Evolutionary conservation across 1,140 invertebrate genomes (phyloP).

Genomic region (Littorina saxatilis): DNA sequence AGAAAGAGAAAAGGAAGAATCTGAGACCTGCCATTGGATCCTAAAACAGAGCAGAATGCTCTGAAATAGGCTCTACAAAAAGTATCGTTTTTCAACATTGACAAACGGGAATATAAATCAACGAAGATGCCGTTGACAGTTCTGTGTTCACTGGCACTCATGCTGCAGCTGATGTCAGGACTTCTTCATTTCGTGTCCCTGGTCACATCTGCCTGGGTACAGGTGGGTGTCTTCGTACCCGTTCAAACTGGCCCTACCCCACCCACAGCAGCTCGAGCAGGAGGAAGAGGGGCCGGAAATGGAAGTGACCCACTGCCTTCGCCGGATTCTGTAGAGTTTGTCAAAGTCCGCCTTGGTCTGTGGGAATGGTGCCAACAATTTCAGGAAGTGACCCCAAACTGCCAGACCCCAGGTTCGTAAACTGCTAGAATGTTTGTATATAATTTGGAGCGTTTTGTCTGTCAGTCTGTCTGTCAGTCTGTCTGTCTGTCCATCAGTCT

Average conservation of each 20-base stretch:
- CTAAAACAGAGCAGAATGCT: no score
- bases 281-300: background rate
- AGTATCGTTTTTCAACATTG: no score
- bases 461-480: background rate
- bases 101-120: no score
- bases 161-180: background rate
- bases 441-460: background rate
- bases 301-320: background rate
- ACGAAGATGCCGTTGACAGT: background rate
- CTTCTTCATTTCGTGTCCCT: background rate
- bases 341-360: background rate
- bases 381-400: background rate
- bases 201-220: background rate
- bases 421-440: background rate
- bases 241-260: background rate
- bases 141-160: conserved; percentile 19
- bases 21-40: no score
- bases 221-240: background rate
- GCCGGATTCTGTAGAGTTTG: background rate
- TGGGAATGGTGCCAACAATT: conserved; percentile 31
- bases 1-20: no score
- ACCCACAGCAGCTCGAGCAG: background rate
- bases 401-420: background rate
- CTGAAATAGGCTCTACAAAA: no score
- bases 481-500: no score